A percentile compares a stretch with the other conserved stretches of the same genome.
Evolutionary conservation across 2,113 vertebrate species (phyloP).

Genomic region (Cardinalis cardinalis): DNA sequence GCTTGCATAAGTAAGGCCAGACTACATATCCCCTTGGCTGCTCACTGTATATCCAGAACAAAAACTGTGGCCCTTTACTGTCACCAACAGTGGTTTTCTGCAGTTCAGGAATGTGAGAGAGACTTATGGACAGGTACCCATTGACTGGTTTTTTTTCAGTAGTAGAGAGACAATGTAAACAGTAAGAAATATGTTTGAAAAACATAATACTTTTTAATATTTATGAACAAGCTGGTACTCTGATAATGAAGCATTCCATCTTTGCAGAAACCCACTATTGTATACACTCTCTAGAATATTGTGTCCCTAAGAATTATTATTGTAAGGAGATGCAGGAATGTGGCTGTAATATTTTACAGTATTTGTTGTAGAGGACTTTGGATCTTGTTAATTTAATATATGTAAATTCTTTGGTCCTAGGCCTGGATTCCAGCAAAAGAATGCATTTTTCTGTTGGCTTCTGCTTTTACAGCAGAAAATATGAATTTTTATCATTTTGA

Average conservation of each 20-base stretch:
- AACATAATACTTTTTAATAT: constrained; percentile 57
- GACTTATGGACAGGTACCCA: not conserved
- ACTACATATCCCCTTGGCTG: not conserved
- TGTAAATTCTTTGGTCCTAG: constrained; percentile 27
- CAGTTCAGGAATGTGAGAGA: not conserved
- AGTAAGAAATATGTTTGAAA: constrained; percentile 1
- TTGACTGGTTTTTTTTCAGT: not conserved
- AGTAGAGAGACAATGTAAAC: not conserved
- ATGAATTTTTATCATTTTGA: constrained; percentile 5
- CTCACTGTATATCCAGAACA: not conserved
- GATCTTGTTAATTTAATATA: constrained; percentile 38
- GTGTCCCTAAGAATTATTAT: constrained; percentile 57
- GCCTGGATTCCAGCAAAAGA: constrained; percentile 30
- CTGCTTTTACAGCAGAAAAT: constrained; percentile 29
- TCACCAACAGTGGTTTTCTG: not conserved
- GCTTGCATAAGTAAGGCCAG: constrained; percentile 14
- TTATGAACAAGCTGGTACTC: constrained; percentile 51
- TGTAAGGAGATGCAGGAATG: constrained; percentile 47
- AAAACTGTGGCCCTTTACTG: not conserved
- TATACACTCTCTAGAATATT: not conserved
- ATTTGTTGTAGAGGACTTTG: constrained; percentile 35
- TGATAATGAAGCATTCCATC: constrained; percentile 61
- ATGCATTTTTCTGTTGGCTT: constrained; percentile 5
- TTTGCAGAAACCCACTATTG: constrained; percentile 11
- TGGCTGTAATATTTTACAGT: constrained; percentile 40